Evolutionary conservation across 2,888 invertebrate species (phyloP), one percentile per base, ranked within the genome.

Genomic region (Parnassius glacialis): DNA sequence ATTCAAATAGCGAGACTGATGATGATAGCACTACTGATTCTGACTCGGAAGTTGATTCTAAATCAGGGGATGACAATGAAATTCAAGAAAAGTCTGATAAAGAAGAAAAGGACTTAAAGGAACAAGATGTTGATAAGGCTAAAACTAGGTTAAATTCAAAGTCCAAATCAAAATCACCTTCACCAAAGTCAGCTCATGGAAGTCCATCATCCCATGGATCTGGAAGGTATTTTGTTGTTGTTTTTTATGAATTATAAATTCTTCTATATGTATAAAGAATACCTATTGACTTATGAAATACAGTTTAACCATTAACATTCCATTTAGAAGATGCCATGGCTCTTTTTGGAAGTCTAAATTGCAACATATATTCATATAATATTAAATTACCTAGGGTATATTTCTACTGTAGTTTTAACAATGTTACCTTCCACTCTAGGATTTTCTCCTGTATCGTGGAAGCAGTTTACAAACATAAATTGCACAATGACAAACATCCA

Each of bases 1-100:
- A 90, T 72, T 85, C 89, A 65, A 83, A 89, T 61, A 73, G 89
- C 57, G 93, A 93, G 60, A 88, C 93, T 1, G 93, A 92, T 52
- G 92, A 90, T 55, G 91, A 87, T 43, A 88, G 83, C 61, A 80
- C 87, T 34, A 80, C 81, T 43, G 63, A 63, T 60, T 90, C 92
- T 20, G 79, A 74, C 10, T 70, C 73, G 57, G 91, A 80, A 44
- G 85, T 72, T 9, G 84, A 85, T 16, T 89, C 87, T n/a, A 91
- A 92, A 65, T 84, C 88, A 20, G 89, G 85, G 60, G 84, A 80
- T 25, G 87, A 85, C 45, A 81, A 83, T n/a, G 80, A 80, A 5
- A 81, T 80, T 45, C 68, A 78, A 59, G 71, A 73, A 11, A 84
- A 84, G 67, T 78, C 79, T 12, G 83, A 81, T 3, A 81, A 79